Evolutionary conservation across 2,797 vertebrate genomes (phyloP).

Genomic region (Tauraco hartlaubi): DNA sequence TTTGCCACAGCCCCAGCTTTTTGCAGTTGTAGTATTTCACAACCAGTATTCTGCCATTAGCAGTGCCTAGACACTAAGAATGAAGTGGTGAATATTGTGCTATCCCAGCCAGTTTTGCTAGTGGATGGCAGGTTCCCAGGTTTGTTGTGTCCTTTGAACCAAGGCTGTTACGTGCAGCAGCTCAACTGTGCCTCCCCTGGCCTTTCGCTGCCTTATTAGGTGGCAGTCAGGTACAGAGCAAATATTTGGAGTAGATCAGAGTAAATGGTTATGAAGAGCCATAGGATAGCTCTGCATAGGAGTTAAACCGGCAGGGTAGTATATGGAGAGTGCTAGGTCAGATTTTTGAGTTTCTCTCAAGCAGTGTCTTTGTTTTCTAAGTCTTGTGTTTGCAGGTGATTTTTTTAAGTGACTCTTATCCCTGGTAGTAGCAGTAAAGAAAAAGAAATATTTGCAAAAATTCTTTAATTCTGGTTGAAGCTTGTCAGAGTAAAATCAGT

Average conservation of each 20-base stretch:
- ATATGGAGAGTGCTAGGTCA: fast-evolving
- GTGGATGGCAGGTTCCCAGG: fast-evolving
- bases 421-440: background rate
- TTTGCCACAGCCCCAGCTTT: background rate
- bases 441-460: background rate
- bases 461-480: background rate
- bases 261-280: background rate
- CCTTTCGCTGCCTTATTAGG: no score
- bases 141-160: background rate
- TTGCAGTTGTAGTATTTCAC: background rate
- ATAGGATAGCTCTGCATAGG: background rate
- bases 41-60: background rate
- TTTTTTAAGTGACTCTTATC: background rate
- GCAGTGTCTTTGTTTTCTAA: background rate
- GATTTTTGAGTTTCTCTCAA: background rate
- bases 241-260: background rate
- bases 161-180: fast-evolving
- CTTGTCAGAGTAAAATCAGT: background rate
- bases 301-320: background rate
- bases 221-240: background rate
- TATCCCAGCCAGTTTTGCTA: background rate
- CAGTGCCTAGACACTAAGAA: background rate
- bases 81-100: background rate
- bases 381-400: background rate
- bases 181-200: fast-evolving